Evolutionary conservation across 2,113 vertebrate species (phyloP).

Genomic region (cattle (Bos taurus)): DNA sequence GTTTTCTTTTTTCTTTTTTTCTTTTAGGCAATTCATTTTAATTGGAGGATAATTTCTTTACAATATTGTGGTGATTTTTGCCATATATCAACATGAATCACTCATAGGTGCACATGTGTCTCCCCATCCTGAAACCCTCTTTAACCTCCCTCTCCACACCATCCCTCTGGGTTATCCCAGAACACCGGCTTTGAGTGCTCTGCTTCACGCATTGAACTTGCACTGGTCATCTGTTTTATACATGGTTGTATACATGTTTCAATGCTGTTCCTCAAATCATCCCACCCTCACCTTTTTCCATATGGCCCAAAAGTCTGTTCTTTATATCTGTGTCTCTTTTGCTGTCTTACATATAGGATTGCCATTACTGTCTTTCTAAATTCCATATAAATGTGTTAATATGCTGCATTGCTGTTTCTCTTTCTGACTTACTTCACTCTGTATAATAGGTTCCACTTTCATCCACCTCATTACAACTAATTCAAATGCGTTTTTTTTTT

Average conservation of each 20-base stretch:
- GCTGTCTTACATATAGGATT: background rate
- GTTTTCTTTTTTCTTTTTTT: rapidly evolving
- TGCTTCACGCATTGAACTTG: background rate
- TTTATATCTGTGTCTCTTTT: background rate
- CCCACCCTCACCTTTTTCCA: background rate
- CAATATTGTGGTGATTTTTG: background rate
- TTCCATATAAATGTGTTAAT: background rate
- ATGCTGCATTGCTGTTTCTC: background rate
- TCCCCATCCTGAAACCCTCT: background rate
- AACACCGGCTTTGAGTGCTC: background rate
- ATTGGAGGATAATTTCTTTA: background rate
- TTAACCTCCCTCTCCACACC: background rate
- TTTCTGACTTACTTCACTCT: background rate
- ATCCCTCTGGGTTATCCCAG: background rate
- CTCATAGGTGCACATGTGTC: background rate
- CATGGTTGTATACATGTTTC: background rate
- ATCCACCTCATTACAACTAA: background rate
- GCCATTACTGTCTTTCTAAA: background rate
- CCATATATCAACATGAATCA: background rate
- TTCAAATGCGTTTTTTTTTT: background rate
- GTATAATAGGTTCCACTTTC: background rate
- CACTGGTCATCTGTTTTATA: background rate
- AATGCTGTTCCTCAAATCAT: background rate
- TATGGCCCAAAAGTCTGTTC: background rate
- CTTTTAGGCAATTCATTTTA: background rate